Percentiles rank a stretch among this genome's conserved stretches.
Evolutionary conservation across 2,888 invertebrate species (phyloP).

Genomic region (Erebia aethiops): DNA sequence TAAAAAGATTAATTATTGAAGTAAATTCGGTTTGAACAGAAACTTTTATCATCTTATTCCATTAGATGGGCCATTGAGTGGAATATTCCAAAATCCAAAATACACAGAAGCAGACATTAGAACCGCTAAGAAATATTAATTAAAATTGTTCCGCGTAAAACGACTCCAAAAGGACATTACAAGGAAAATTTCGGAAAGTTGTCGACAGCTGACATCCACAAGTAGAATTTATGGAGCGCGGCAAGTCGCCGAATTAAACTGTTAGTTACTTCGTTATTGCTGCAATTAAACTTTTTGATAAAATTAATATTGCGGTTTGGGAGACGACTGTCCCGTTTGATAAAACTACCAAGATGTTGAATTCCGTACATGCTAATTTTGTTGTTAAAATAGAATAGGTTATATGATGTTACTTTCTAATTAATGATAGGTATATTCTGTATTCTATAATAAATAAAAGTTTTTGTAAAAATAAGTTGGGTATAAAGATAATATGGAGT

Average conservation of each 20-base stretch:
- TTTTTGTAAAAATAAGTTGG: no score
- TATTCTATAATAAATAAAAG: no score
- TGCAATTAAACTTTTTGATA: conserved; percentile 73
- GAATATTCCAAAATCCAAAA: conserved; percentile 32
- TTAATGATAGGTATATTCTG: no score
- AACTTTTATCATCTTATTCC: background rate
- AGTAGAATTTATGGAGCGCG: conserved; percentile 77
- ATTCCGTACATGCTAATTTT: background rate
- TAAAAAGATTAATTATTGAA: background rate
- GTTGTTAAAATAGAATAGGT: no score
- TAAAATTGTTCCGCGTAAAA: conserved; percentile 76
- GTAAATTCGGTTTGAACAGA: background rate
- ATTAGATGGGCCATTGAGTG: conserved; percentile 12
- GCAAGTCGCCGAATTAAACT: conserved; percentile 74
- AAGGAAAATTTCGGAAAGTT: conserved; percentile 76
- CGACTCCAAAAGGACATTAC: conserved; percentile 77
- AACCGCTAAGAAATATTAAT: conserved; percentile 75
- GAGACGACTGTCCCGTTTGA: conserved; percentile 10
- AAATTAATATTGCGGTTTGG: conserved; percentile 54
- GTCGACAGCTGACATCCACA: conserved; percentile 79
- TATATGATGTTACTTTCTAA: no score
- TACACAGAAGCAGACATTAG: conserved; percentile 34
- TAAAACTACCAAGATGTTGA: conserved; percentile 1
- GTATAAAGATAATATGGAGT: no score
- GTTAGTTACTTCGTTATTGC: conserved; percentile 76